A percentile compares a stretch with the other conserved stretches of the same genome.
Conservation (phyloP, 2,113 vertebrate species). For the Morone saxatilis region DNA sequence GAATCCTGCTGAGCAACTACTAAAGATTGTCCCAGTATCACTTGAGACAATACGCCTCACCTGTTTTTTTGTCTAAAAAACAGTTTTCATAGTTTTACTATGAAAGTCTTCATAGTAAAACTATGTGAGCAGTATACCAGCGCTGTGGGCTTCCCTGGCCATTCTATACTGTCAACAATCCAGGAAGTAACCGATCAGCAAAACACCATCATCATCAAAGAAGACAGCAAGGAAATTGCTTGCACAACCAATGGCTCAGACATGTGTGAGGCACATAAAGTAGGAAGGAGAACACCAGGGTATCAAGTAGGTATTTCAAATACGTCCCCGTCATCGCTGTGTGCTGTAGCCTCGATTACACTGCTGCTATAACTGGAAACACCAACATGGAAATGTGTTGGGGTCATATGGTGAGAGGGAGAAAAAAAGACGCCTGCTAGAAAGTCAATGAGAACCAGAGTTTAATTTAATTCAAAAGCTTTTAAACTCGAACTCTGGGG, state of each 20-base stretch:
- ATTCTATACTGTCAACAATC: constrained; percentile 30
- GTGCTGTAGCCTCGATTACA: constrained; percentile 42
- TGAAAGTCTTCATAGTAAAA: no score
- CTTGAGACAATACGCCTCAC: neutral
- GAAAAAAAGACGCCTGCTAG: neutral
- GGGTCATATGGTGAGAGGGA: constrained; percentile 33
- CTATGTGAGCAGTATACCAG: neutral
- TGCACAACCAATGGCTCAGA: constrained; percentile 19
- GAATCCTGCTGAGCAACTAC: neutral
- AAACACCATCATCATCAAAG: neutral
- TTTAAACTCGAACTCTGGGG: constrained; percentile 17
- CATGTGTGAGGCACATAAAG: constrained; percentile 38
- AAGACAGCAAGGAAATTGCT: constrained; percentile 16
- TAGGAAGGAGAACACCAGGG: constrained; percentile 25
- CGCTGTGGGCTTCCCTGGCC: constrained; percentile 27
- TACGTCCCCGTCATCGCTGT: constrained; percentile 21
- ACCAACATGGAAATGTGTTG: constrained; percentile 47
- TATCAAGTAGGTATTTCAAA: constrained; percentile 52
- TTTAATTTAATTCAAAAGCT: constrained; percentile 27
- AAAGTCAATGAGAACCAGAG: constrained; percentile 17
- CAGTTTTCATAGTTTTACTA: no score
- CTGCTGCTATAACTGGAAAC: constrained; percentile 63
- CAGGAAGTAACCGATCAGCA: neutral
- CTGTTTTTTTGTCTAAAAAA: neutral
- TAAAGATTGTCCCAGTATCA: neutral